phyloP scores from a whole-genome alignment of 1,140 invertebrate species.

The Sycophila sp. region DNA sequence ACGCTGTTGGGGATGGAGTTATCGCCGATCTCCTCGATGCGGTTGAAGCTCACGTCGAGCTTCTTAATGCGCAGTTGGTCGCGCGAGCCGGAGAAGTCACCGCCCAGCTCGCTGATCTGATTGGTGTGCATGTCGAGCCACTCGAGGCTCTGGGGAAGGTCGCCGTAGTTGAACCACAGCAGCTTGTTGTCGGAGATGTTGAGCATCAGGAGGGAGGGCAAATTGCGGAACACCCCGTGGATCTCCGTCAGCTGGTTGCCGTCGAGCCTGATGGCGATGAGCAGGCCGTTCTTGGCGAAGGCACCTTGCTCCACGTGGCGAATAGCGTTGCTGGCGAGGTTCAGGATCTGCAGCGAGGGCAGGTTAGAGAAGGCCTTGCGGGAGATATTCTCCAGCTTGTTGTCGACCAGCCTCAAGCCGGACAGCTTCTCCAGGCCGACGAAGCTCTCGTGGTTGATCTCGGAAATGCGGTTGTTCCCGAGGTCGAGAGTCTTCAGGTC shows the following conservation, averaged over 20 bases:
- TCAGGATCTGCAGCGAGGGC: constrained; percentile 85
- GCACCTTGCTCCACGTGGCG: constrained; percentile 82
- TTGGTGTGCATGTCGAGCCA: constrained; percentile 93
- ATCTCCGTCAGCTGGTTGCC: constrained; percentile 87
- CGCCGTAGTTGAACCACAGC: constrained; percentile 89
- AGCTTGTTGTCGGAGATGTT: constrained; percentile 93
- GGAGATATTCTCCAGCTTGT: constrained; percentile 86
- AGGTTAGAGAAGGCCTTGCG: constrained; percentile 83
- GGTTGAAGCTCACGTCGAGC: constrained; percentile 80
- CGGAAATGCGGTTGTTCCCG: constrained; percentile 83
- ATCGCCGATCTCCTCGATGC: constrained; percentile 74
- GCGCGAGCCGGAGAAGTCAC: constrained; percentile 73
- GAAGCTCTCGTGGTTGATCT: constrained; percentile 83
- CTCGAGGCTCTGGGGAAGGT: constrained; percentile 82
- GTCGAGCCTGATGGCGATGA: constrained; percentile 88
- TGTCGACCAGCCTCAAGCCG: constrained; percentile 86
- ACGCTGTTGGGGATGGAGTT: constrained; percentile 78
- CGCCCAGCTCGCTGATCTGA: constrained; percentile 82
- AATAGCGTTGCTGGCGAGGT: constrained; percentile 88
- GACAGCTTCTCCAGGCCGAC: constrained; percentile 81
- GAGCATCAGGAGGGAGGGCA: constrained; percentile 85
- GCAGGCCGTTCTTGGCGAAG: constrained; percentile 80
- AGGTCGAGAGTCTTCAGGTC: constrained; percentile 84
- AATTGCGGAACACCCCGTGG: constrained; percentile 83
- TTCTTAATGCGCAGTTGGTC: constrained; percentile 76